A percentile compares a stretch with the other conserved stretches of the same genome.
phyloP scores from a whole-genome alignment of 2,113 vertebrate genomes.

The Microtus oregoni region DNA sequence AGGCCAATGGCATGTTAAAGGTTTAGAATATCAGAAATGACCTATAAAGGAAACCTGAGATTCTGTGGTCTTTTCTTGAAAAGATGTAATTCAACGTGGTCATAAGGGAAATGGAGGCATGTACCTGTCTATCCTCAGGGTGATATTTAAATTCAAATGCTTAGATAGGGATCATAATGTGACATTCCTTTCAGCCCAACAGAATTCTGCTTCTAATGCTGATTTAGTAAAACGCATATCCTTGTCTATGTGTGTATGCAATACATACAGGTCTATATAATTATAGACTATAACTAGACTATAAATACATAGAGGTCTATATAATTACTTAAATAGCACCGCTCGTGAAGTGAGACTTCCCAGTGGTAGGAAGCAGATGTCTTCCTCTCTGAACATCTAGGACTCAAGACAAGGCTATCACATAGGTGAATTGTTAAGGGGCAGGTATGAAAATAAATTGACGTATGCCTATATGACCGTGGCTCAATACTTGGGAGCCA shows the following conservation, averaged over 20 bases:
- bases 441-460: not conserved
- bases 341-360: not conserved
- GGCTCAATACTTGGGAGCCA: not conserved
- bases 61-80: not conserved
- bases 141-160: not conserved
- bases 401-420: not conserved
- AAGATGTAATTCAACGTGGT: not conserved
- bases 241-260: not conserved
- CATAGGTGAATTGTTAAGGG: not conserved
- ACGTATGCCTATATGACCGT: not conserved
- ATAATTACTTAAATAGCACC: not conserved
- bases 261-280: not conserved
- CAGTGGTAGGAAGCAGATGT: not conserved
- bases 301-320: not conserved
- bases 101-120: not conserved
- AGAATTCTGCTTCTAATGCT: not conserved
- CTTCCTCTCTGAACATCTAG: not conserved
- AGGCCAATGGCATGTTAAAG: not conserved
- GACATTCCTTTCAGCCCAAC: not conserved
- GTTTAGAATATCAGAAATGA: not conserved
- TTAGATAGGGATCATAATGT: not conserved
- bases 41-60: not conserved
- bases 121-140: not conserved
- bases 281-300: not conserved
- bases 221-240: too few relatives aligned